Base-by-base conservation (phyloP, 37 sponge, comb jelly and placozoan genomes). In the Petrosia ficiformis region DNA sequence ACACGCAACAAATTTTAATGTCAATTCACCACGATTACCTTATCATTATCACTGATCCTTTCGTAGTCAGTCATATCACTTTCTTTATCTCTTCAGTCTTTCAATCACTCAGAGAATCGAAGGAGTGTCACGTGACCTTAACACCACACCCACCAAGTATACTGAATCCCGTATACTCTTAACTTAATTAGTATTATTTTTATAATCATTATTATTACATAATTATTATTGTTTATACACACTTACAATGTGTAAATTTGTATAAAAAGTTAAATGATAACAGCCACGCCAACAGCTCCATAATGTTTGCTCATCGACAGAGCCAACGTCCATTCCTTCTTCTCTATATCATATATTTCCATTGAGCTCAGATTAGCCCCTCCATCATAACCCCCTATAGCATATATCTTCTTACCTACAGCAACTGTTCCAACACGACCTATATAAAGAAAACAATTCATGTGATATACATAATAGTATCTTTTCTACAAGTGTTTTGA, bases 341-440 rank as follows among this genome's bases (percentile, higher is more conserved):
- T 29, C 25, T 87, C 72, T 22, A 41, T 16, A 39, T 76, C 66
- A 32, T 71, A 87, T 24, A 76, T 60, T 82, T 87, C 88, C 44
- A 87, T 77, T 28, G 78, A 66, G 48, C 42, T 87, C 57, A 87
- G 66, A 44, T 87, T 87, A n/a, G 84, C 67, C 39, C 67, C 57
- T 28, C 88, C 88, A 57, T 83, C 57, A 74, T 84, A 85, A 19
- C 86, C 86, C 6, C 86, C 86, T 29, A 86, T 73, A 3, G 86
- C 86, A 66, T 74, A 86, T n/a, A 86, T 86, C 42, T 80, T 52
- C 26, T 78, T 72, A 32, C 70, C 74, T 57, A 86, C 60, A 65
- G 73, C 65, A 2, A 67, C 75, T 21, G 80, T 75, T 68, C 81
- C 86, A 40, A 86, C 75, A 39, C 86, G 75, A 80, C 83, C 83